These are phyloP conservation scores for Nettapus auritus DNA, from an alignment of 2,113 vertebrate species.

Conservation along the genomic window DNA sequence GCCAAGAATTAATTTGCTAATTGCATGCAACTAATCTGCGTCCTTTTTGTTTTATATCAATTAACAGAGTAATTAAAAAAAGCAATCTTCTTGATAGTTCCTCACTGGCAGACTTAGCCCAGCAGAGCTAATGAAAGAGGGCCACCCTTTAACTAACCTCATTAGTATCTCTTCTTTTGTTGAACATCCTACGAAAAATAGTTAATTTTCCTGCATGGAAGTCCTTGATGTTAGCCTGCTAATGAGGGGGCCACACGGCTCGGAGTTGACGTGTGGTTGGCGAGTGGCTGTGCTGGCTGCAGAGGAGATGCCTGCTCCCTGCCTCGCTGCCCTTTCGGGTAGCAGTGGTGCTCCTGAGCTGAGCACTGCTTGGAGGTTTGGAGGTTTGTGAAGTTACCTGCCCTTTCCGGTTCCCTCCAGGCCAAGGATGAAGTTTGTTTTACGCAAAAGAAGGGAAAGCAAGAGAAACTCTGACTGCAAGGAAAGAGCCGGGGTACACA, in stretches of 20 bases:
- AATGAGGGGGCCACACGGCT: conserved; percentile 51
- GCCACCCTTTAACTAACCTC: conserved; percentile 70
- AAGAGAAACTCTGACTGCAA: not conserved
- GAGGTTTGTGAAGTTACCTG: not conserved
- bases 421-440: not conserved
- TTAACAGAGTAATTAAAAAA: conserved; percentile 96
- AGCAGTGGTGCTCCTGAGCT: no score
- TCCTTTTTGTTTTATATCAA: conserved; percentile 94
- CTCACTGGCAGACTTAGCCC: conserved; percentile 69
- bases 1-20: conserved; percentile 91
- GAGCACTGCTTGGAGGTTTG: not conserved
- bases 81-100: conserved; percentile 71
- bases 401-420: not conserved
- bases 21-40: conserved; percentile 90
- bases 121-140: conserved; percentile 68
- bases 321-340: not conserved
- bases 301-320: not conserved
- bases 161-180: conserved; percentile 66
- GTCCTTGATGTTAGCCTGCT: conserved; percentile 55
- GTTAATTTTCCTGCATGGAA: conserved; percentile 65
- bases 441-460: not conserved
- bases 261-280: conserved; percentile 11
- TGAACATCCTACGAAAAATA: conserved; percentile 66
- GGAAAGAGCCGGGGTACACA: accelerated
- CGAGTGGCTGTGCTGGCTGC: not conserved